These are phyloP conservation scores for Pandemis corylana DNA, from an alignment of 2,888 invertebrate species.

Conservation along the genomic window DNA sequence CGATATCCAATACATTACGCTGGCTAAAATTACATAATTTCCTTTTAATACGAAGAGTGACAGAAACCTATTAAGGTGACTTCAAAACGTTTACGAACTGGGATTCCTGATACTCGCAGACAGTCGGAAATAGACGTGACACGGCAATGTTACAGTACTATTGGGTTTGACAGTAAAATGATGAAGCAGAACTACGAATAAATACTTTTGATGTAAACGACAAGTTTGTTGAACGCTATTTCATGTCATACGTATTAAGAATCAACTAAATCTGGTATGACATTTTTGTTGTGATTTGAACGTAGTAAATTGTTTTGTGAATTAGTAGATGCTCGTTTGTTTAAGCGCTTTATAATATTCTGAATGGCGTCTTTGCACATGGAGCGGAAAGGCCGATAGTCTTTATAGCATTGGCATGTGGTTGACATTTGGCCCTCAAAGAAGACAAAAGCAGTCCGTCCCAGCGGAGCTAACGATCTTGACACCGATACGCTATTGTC, in stretches of 20 bases:
- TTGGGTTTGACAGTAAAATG: constrained; percentile 10
- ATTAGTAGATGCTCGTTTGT: constrained; percentile 27
- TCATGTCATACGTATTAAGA: background rate
- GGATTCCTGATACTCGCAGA: constrained; percentile 25
- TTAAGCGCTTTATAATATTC: constrained; percentile 23
- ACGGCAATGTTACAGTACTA: constrained; percentile 5
- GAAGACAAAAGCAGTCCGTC: constrained; percentile 61
- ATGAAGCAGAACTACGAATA: background rate
- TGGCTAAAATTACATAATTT: constrained; percentile 28
- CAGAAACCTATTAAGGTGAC: constrained; percentile 37
- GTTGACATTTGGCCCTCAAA: constrained; percentile 63
- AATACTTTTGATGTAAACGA: background rate
- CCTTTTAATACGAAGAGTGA: constrained; percentile 31
- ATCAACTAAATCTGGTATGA: background rate
- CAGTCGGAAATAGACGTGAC: constrained; percentile 30
- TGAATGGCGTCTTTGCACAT: constrained; percentile 18
- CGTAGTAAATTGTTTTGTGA: constrained; percentile 19
- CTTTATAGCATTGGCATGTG: constrained; percentile 52
- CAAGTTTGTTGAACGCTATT: background rate
- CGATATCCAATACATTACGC: background rate
- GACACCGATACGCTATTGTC: constrained; percentile 71
- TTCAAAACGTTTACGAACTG: constrained; percentile 35
- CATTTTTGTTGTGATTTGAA: background rate
- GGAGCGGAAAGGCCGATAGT: constrained; percentile 34
- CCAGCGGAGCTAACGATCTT: constrained; percentile 59